Conservation (phyloP, 2,113 vertebrate species). For the Malurus melanocephalus region DNA sequence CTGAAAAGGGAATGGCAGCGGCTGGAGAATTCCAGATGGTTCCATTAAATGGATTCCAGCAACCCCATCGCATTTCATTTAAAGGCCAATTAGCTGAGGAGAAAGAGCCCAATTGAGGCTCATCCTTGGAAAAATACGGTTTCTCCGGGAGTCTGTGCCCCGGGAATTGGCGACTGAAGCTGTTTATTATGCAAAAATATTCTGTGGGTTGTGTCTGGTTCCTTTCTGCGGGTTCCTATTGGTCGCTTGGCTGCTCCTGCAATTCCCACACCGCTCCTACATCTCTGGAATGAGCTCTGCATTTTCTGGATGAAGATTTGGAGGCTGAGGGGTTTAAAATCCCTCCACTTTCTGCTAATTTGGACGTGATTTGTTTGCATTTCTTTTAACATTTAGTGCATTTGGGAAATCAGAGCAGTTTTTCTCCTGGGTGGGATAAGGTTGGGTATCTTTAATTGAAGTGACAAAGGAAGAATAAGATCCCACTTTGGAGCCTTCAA, state of each 20-base stretch:
- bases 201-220: conserved; percentile 16
- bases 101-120: conserved; percentile 35
- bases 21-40: not conserved
- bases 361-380: not conserved
- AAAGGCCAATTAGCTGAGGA: conserved; percentile 42
- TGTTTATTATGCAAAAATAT: conserved; percentile 38
- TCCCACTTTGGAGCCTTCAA: not conserved
- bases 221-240: conserved; percentile 20
- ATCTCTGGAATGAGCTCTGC: not conserved
- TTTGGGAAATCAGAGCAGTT: not conserved
- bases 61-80: conserved; percentile 2
- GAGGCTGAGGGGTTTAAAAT: not conserved
- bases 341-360: not conserved
- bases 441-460: not conserved
- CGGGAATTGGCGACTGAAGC: not conserved
- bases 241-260: conserved; percentile 2
- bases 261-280: not conserved
- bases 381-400: not conserved
- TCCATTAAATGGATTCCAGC: not conserved
- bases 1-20: not conserved
- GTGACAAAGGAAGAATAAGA: not conserved
- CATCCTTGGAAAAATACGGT: not conserved
- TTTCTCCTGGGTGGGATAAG: not conserved
- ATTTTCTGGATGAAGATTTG: not conserved
- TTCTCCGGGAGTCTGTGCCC: not conserved